Base-by-base conservation (phyloP, 2,797 vertebrate species). In the Semaprochilodus insignis region DNA sequence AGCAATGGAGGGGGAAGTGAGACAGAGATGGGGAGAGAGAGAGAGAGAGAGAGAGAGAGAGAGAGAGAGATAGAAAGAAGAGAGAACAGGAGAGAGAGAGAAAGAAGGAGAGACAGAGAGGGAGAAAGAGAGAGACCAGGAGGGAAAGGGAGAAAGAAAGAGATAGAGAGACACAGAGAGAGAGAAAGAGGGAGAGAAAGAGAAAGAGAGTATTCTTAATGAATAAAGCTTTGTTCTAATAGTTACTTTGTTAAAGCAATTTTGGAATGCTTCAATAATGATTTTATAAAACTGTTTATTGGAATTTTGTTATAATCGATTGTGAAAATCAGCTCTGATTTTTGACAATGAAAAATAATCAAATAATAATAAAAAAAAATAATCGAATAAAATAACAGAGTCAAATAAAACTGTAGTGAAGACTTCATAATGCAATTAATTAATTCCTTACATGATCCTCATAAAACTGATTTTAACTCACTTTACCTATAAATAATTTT, bases 1-100 rank as follows among this genome's bases (percentile, higher is more conserved):
- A 93, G 72, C 90, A 85, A 51, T 23, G 66, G 34, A 74, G 34
- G 57, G 93, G 90, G 80, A 3, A 95, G 86, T 31, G 91, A 94
- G 87, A 87, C 90, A 93, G 70, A 90, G 85, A 51, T 51, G 60
- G 44, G 69, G 23, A 62, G 93, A 90, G 80, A 95, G 85, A 36
- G 91, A 88, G 7, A 90, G 2, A 67, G 19, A 40, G 31, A 19
- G 34, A 36, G 40, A 51, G 40, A 71, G 40, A n/a, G 62, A 63
- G 25, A 62, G 59, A 62, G 59, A 25, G 10, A 62, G 59, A 25
- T 25, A 34, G 15, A 15, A 13, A 4, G 62, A 16, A 19, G 21
- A 34, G 21, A 17, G 21, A 0, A 62, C 23, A 62, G n/a, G n/a
- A 60, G n/a, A 60, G n/a, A 60, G n/a, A 94, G 87, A 87, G 90